Evolutionary conservation across 2,113 vertebrate species (phyloP).

Genomic region (Gavia stellata): DNA sequence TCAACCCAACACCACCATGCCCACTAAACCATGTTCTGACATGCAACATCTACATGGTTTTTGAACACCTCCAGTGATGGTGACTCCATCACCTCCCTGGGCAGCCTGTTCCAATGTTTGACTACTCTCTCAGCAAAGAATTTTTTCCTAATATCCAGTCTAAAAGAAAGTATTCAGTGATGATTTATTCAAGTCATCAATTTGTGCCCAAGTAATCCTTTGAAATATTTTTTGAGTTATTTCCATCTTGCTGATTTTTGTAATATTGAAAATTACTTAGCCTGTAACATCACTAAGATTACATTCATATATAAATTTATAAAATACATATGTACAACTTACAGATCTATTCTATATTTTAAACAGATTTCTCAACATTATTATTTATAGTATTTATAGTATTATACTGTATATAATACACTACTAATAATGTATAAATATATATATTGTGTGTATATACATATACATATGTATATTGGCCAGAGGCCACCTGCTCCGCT

Average conservation of each 20-base stretch:
- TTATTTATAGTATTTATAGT: neutral
- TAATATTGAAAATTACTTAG: neutral
- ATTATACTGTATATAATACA: neutral
- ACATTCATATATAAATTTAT: neutral
- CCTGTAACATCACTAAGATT: neutral
- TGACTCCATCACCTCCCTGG: too few relatives aligned
- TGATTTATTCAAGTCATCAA: neutral
- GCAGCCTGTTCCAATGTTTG: too few relatives aligned
- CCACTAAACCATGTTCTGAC: too few relatives aligned
- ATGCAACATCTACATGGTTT: too few relatives aligned
- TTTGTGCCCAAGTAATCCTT: neutral
- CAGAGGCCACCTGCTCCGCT: neutral
- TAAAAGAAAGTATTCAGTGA: neutral
- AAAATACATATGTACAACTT: neutral
- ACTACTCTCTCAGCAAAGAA: too few relatives aligned
- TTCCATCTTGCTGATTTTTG: neutral
- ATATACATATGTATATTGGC: neutral
- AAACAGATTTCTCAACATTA: neutral
- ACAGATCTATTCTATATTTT: neutral
- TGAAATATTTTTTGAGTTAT: neutral
- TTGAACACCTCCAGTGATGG: too few relatives aligned
- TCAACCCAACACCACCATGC: too few relatives aligned
- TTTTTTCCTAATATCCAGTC: too few relatives aligned
- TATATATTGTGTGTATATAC: neutral
- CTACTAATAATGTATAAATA: neutral